These are phyloP conservation scores for Scelioninae gen. 1 DNA, from an alignment of 2,888 invertebrate species.

Conservation along the genomic window DNA sequence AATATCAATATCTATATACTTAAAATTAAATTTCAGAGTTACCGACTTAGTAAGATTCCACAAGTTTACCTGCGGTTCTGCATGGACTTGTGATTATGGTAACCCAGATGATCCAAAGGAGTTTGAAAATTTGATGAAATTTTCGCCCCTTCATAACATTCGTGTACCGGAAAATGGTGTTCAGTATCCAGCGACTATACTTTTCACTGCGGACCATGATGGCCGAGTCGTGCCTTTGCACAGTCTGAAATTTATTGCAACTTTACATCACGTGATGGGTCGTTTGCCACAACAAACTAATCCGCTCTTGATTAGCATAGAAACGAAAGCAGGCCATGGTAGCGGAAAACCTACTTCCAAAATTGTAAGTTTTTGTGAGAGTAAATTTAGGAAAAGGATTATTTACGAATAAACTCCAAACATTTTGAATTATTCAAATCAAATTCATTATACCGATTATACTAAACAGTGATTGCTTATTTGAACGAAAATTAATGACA, in stretches of 20 bases:
- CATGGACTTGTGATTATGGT: constrained; percentile 98
- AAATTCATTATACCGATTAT: too few species aligned
- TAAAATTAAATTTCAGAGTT: constrained; percentile 93
- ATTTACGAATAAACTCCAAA: too few species aligned
- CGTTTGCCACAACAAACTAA: constrained; percentile 88
- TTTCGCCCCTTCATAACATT: constrained; percentile 98
- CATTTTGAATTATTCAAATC: too few species aligned
- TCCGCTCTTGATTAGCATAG: constrained; percentile 94
- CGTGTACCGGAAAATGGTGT: constrained; percentile 86
- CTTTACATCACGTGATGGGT: constrained; percentile 91
- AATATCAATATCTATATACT: too few species aligned
- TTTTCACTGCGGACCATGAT: constrained; percentile 99
- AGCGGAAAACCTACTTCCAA: constrained; percentile 98
- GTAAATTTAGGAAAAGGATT: too few species aligned
- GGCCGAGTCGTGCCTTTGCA: constrained; percentile 99
- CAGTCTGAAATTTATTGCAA: constrained; percentile 97
- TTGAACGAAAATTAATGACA: too few species aligned
- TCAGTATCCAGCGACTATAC: constrained; percentile 95
- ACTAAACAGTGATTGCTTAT: too few species aligned
- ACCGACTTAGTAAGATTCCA: constrained; percentile 99
- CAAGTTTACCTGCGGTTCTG: constrained; percentile 98
- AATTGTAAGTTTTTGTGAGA: constrained; percentile 88
- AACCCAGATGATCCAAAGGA: constrained; percentile 94
- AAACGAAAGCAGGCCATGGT: constrained; percentile 98
- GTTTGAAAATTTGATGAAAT: constrained; percentile 92